Conservation (phyloP, 2,797 vertebrate genomes). For the Sebastes cheni region DNA sequence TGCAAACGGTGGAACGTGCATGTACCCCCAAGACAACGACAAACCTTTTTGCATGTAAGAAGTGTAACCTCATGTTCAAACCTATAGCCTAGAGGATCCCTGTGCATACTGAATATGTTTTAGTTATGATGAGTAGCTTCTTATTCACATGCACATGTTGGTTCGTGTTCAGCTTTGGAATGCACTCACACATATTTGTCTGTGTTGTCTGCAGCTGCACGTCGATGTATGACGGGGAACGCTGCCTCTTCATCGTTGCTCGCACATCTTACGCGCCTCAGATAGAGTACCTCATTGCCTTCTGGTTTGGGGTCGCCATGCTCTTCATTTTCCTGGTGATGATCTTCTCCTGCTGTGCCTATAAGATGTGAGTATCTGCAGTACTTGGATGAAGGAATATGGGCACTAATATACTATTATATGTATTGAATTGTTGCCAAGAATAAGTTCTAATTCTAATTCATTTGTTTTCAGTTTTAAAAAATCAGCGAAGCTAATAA, state of each 20-base stretch:
- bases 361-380: constrained; percentile 62
- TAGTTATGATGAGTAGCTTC: neutral
- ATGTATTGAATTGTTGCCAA: neutral
- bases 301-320: constrained; percentile 59
- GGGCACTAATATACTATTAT: neutral
- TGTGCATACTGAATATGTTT: neutral
- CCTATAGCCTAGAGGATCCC: neutral
- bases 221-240: constrained; percentile 27
- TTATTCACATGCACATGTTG: constrained; percentile 23
- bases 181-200: constrained; percentile 33
- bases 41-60: constrained; percentile 75
- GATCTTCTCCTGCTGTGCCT: constrained; percentile 46
- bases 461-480: constrained; percentile 55
- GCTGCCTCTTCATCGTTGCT: constrained; percentile 54
- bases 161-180: constrained; percentile 46
- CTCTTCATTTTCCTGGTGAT: constrained; percentile 49
- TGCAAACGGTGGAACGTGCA: constrained; percentile 70
- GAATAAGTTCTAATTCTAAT: neutral
- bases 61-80: neutral
- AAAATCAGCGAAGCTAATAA: constrained; percentile 40
- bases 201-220: constrained; percentile 67
- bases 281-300: constrained; percentile 62
- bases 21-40: constrained; percentile 66
- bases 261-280: fast-evolving
- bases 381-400: neutral